Base-by-base conservation (phyloP, 2,888 invertebrate genomes). In the Phania funesta region DNA sequence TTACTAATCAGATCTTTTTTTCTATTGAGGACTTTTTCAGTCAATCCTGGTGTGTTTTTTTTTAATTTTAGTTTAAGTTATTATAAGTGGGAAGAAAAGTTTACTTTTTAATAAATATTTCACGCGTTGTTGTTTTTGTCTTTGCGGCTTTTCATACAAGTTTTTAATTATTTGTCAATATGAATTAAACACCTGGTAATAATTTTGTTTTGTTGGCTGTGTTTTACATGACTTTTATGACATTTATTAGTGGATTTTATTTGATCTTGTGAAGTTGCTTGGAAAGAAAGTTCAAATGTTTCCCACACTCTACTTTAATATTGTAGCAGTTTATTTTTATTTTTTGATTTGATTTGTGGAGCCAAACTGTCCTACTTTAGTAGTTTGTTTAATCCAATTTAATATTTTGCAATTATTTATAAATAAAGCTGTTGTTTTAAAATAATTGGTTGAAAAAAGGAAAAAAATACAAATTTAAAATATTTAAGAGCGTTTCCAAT, bases 1-100 rank as follows among this genome's bases (percentile, higher is more conserved):
- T 79, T 75, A 58, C 58, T 65, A 78, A 82, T 78, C n/a, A 50
- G 70, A 64, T 56, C n/a, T n/a, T n/a, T 68, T 48, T 35, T 76
- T 24, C 13, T 44, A 38, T 35, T 22, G 13, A 67, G 13, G 50
- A 50, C 22, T 64, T 70, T 68, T 6, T 24, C 24, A 38, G 11
- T 38, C n/a, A 13, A 38, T 0, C 35, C 11, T 8, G 32, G 11
- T 2, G 11, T 5, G 9, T 32, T 32, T 11, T 2, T 35, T 56
- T 20, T n/a, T 60, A 52, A 35, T 13, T 24, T 35, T 32, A 38
- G 8, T 9, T 46, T 13, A 46, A 41, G 48, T 38, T n/a, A 18
- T 52, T 76, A 52, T 29, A 56, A n/a, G 41, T 54, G 0, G 29
- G 2, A 56, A 32, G 18, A 38, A 41, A 48, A 29, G 9, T 56